Evolutionary conservation across 2,113 vertebrate species (phyloP).

Genomic region (Chunga burmeisteri): DNA sequence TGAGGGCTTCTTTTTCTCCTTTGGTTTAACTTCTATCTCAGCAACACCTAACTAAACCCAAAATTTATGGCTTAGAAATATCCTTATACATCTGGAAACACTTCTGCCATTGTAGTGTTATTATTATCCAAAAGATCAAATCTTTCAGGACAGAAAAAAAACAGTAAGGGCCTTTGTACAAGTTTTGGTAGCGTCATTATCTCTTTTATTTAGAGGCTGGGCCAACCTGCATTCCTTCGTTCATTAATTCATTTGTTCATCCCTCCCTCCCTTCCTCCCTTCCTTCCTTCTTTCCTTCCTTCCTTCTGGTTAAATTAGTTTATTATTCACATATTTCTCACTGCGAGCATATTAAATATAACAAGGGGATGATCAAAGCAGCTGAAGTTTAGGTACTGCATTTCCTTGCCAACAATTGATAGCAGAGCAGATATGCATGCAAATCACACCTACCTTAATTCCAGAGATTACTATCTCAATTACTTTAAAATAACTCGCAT

Average conservation of each 20-base stretch:
- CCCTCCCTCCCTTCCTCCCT: background rate
- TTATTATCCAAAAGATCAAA: background rate
- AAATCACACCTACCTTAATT: constrained; percentile 61
- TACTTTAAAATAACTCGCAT: constrained; percentile 64
- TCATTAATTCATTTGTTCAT: too few relatives aligned
- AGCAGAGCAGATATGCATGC: constrained; percentile 55
- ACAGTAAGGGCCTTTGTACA: background rate
- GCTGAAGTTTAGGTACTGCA: constrained; percentile 3
- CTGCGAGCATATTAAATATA: background rate
- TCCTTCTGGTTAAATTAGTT: background rate
- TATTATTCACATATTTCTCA: background rate
- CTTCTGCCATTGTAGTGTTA: background rate
- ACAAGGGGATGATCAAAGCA: background rate
- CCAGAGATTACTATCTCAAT: constrained; percentile 48
- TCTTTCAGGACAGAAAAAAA: background rate
- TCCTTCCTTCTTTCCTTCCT: too few relatives aligned
- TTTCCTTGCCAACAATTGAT: constrained; percentile 53
- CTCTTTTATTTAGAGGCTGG: background rate
- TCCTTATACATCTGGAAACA: background rate
- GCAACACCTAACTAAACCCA: background rate
- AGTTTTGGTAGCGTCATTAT: background rate
- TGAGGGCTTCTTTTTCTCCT: background rate
- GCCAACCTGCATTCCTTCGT: too few relatives aligned
- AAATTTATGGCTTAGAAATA: background rate
- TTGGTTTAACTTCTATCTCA: background rate